Conservation (phyloP, 2,113 vertebrate species). For the Herpailurus yagouaroundi region DNA sequence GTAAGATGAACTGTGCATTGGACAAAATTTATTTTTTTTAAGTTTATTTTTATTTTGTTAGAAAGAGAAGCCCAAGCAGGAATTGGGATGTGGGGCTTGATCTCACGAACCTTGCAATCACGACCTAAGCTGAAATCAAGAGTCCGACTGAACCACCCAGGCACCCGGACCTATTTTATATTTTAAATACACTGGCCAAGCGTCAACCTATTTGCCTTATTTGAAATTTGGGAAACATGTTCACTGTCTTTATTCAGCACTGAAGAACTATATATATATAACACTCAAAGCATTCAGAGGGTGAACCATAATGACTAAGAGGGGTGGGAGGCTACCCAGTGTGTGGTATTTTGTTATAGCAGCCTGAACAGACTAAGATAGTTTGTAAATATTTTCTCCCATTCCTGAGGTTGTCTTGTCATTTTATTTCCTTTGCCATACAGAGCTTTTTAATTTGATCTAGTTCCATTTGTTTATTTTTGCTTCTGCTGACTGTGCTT, state of each 20-base stretch:
- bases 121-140: too few relatives aligned
- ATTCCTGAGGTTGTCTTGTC: background rate
- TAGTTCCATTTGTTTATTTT: background rate
- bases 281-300: background rate
- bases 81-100: too few relatives aligned
- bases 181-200: background rate
- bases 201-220: background rate
- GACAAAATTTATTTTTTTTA: background rate
- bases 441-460: background rate
- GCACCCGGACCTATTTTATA: background rate
- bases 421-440: background rate
- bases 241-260: background rate
- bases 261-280: background rate
- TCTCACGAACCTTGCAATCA: too few relatives aligned
- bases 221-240: constrained; percentile 8
- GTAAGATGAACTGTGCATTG: background rate
- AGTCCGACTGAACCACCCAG: too few relatives aligned
- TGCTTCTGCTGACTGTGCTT: background rate
- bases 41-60: too few relatives aligned
- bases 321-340: background rate
- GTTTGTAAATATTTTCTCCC: background rate
- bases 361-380: background rate
- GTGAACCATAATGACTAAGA: background rate
- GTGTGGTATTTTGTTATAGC: background rate
- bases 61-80: too few relatives aligned